These are phyloP conservation scores for Carassius gibelio DNA, from an alignment of 2,113 vertebrate species.

Conservation along the genomic window DNA sequence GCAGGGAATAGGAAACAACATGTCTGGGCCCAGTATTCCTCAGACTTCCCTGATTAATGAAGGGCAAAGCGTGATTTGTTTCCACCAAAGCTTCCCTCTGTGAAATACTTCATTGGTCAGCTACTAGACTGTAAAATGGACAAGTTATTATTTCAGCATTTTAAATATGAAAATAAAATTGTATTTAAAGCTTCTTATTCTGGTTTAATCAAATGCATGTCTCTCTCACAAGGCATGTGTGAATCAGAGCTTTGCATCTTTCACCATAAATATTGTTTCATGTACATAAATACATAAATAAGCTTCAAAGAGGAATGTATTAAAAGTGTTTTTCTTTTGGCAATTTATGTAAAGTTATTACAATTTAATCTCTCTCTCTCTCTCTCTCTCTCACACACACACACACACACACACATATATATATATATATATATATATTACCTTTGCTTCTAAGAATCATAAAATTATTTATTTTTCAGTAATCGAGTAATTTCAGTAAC, in stretches of 20 bases:
- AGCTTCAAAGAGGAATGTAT: not conserved
- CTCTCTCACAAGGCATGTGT: not conserved
- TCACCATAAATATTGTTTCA: not conserved
- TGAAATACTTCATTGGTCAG: constrained; percentile 34
- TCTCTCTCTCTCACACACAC: too few relatives aligned
- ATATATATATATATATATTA: too few relatives aligned
- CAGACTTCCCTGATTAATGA: constrained; percentile 58
- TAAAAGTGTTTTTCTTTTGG: not conserved
- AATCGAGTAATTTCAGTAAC: not conserved
- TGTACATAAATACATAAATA: constrained; percentile 6
- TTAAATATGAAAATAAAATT: constrained; percentile 2
- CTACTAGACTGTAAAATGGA: constrained; percentile 23
- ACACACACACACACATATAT: too few relatives aligned
- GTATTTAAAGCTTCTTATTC: not conserved
- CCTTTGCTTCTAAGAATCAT: not conserved
- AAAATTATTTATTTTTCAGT: not conserved
- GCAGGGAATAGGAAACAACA: constrained; percentile 55
- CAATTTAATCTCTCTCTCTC: not conserved
- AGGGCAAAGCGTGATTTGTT: constrained; percentile 53
- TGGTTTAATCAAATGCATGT: not conserved
- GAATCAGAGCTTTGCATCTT: not conserved
- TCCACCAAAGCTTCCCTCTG: constrained; percentile 39
- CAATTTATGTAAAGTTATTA: constrained; percentile 12
- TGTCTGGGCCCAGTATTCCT: constrained; percentile 51
- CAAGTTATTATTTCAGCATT: constrained; percentile 30